phyloP scores from a whole-genome alignment of 2,113 vertebrate genomes.

The Corythoichthys intestinalis region DNA sequence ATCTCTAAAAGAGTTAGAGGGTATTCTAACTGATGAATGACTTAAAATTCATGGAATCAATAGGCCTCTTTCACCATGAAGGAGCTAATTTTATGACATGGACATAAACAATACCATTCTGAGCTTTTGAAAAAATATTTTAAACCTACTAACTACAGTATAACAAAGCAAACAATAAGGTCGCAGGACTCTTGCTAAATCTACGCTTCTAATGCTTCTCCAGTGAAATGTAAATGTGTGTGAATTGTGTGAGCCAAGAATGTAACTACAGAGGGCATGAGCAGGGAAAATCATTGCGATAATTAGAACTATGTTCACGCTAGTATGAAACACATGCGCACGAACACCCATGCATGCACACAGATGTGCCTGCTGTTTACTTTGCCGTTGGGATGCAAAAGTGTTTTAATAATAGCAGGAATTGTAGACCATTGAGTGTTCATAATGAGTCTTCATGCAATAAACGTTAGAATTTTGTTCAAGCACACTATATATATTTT shows the following conservation, averaged over 20 bases:
- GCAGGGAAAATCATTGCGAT: slow-evolving; percentile 26
- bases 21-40: too few species aligned
- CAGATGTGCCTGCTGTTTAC: slow-evolving; percentile 1
- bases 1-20: too few species aligned
- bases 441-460: background rate
- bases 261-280: background rate
- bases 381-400: background rate
- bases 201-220: background rate
- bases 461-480: too few species aligned
- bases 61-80: background rate
- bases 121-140: background rate
- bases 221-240: background rate
- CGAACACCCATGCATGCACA: slow-evolving; percentile 1
- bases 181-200: background rate
- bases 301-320: slow-evolving; percentile 18
- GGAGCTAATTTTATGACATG: too few species aligned
- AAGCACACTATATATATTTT: too few species aligned
- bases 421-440: background rate
- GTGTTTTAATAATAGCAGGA: background rate
- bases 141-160: background rate
- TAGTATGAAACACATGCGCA: background rate
- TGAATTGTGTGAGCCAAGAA: background rate
- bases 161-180: background rate
- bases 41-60: too few species aligned
- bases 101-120: too few species aligned